A percentile compares a stretch with the other conserved stretches of the same genome.
These are phyloP conservation scores for Cheilosia vulpina DNA, from an alignment of 2,888 invertebrate genomes.

Conservation along the genomic window DNA sequence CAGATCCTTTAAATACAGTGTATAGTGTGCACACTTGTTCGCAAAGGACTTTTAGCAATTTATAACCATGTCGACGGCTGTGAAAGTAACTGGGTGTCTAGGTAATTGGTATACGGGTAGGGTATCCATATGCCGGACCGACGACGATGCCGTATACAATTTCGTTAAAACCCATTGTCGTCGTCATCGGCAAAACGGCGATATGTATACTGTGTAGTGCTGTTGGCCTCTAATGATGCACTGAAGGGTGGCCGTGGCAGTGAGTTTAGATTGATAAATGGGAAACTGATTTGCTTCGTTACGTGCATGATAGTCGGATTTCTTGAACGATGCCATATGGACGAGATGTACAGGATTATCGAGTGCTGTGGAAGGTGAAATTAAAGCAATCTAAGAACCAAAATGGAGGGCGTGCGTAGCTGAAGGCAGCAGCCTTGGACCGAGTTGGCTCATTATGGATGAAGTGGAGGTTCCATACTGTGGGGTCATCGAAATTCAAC, in stretches of 20 bases:
- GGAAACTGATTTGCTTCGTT: constrained; percentile 58
- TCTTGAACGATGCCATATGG: neutral
- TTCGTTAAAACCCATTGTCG: constrained; percentile 48
- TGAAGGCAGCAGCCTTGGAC: too few species aligned
- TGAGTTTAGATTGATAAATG: constrained; percentile 63
- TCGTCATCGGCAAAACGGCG: constrained; percentile 14
- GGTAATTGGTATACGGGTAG: constrained; percentile 69
- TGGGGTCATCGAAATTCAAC: too few species aligned
- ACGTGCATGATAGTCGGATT: constrained; percentile 32
- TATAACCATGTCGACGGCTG: constrained; percentile 57
- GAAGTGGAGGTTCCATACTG: too few species aligned
- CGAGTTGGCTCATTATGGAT: too few species aligned
- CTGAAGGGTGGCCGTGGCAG: constrained; percentile 21
- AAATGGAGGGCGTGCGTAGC: too few species aligned
- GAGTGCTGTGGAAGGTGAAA: too few species aligned
- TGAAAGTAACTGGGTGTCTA: constrained; percentile 53
- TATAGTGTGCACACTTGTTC: constrained; percentile 50
- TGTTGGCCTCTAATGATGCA: constrained; percentile 52
- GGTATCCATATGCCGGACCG: constrained; percentile 29
- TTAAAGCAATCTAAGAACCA: too few species aligned
- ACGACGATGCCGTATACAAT: constrained; percentile 50
- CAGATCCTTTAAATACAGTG: constrained; percentile 67
- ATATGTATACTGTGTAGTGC: neutral
- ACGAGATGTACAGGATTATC: too few species aligned
- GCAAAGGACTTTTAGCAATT: constrained; percentile 61